Evolutionary conservation across 2,888 invertebrate genomes (phyloP), one percentile per base, ranked within the genome.

Genomic region (Agrilus cyanescens): DNA sequence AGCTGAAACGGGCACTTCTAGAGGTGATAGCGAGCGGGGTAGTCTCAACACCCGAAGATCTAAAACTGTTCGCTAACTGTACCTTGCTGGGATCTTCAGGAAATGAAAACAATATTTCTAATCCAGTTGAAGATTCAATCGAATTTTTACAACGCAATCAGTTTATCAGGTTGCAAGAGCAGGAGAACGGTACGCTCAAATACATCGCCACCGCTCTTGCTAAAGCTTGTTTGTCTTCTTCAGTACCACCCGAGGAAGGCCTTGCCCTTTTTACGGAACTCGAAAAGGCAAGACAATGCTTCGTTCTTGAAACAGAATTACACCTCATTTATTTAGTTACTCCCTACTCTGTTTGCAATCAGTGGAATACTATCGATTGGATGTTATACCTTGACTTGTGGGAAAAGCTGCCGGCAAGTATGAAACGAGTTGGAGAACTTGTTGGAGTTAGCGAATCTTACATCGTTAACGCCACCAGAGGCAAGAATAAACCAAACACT

Each of bases 241-340:
- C 94, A 0, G 78, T 98, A 66, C 83, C 91, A n/a, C 96, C 97
- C 0, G 85, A 86, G 60, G 94, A 97, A 63, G 95, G 91, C 0
- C 69, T 96, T 7, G 75, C 83, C 13, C 74, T 98, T 33, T 89
- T 95, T 60, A 76, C 82, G 48, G 97, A 97, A 65, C 66, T 98
- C 18, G 85, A 90, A 63, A 85, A 82, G 63, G 93, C 96, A 1
- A 74, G 93, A 7, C 82, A 85, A 54, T 85, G 87, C 58, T 83
- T 98, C 60, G 93, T 93, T 0, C 68, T 98, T 10, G 93, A 95
- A 61, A 89, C 87, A 41, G 97, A 98, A 57, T 72, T 98, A 3
- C 97, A 98, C 67, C 77, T 96, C 32, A 80, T 98, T 37, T 98
- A 96, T 66, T 71, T 94, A 57, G 95, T 95, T 32, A 97, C 96